phyloP scores from a whole-genome alignment of 2,888 invertebrate species.

The Machimus rusticus region DNA sequence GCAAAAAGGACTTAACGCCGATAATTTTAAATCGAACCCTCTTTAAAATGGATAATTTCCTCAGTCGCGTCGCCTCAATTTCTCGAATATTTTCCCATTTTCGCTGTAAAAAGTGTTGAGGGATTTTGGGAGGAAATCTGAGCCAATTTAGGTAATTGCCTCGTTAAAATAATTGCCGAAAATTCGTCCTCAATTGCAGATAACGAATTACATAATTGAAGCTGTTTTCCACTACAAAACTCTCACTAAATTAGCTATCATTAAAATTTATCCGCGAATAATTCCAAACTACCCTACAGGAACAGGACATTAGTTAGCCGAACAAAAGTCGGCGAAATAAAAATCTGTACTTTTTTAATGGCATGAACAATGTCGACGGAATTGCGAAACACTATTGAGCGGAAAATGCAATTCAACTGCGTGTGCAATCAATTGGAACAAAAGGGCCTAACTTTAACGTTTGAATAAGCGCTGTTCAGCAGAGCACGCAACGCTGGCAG shows the following conservation, averaged over 20 bases:
- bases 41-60: background rate
- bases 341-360: conserved; percentile 14
- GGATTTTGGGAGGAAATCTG: background rate
- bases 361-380: background rate
- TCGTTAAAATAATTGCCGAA: conserved; percentile 13
- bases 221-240: conserved; percentile 16
- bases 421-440: conserved; percentile 21
- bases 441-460: conserved; percentile 27
- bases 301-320: conserved; percentile 13
- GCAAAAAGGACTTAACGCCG: background rate
- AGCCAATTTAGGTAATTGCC: background rate
- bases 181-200: conserved; percentile 12
- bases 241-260: conserved; percentile 40
- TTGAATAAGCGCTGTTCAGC: background rate
- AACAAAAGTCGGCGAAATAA: background rate
- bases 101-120: background rate
- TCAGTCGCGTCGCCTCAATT: background rate
- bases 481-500: background rate
- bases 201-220: conserved; percentile 16
- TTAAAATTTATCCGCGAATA: conserved; percentile 43
- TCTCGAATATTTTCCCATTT: background rate
- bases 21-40: background rate
- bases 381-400: conserved; percentile 24
- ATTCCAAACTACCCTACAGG: background rate
- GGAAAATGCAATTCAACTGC: conserved; percentile 38